Evolutionary conservation across 23 tunicate genomes (phyloP).

Genomic region (Ciona savignyi): DNA sequence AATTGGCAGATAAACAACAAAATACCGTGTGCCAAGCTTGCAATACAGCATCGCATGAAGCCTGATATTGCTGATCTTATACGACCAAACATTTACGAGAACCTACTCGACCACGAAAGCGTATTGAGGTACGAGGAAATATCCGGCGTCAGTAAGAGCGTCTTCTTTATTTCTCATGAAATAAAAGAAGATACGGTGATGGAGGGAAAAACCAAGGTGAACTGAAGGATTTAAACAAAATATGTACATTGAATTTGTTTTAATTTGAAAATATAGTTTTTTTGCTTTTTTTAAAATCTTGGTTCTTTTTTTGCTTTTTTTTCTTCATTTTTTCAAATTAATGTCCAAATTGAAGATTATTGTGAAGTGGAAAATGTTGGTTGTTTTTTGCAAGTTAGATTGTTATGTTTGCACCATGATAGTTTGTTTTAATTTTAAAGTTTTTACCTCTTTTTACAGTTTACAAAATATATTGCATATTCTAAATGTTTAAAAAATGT

Average conservation of each 20-base stretch:
- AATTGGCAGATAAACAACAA: neutral
- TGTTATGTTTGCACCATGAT: no score
- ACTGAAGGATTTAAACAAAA: no score
- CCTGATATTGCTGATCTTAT: slow-evolving; percentile 10
- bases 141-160: neutral
- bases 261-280: no score
- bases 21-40: slow-evolving; percentile 3
- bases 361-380: neutral
- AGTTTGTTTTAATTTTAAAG: no score
- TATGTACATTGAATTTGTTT: no score
- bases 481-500: no score
- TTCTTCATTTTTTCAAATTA: no score
- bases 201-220: slow-evolving; percentile 8
- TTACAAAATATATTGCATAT: neutral
- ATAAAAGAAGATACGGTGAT: neutral
- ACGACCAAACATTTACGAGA: slow-evolving; percentile 6
- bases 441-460: no score
- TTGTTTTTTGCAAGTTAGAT: neutral
- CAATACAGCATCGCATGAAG: slow-evolving; percentile 14
- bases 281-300: no score
- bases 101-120: slow-evolving; percentile 7
- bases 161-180: slow-evolving; percentile 15
- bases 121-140: neutral
- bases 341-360: no score
- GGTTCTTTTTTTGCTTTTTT: no score